These are phyloP conservation scores for Spizella passerina DNA, from an alignment of 2,797 vertebrate genomes.

Conservation along the genomic window DNA sequence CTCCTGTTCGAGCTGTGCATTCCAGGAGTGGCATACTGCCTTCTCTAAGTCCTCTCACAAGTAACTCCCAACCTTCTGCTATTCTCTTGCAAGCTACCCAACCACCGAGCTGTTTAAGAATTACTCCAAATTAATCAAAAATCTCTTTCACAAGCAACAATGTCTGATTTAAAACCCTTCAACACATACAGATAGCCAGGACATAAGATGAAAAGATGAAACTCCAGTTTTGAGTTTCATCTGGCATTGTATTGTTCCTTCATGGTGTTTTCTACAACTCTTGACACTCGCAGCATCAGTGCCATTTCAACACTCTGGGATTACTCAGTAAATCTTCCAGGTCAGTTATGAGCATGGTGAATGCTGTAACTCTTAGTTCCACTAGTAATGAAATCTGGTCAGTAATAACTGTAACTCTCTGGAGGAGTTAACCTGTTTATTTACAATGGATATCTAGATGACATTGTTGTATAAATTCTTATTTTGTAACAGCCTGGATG, in stretches of 20 bases:
- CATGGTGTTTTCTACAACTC: not conserved
- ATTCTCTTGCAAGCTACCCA: not conserved
- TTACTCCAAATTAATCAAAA: not conserved
- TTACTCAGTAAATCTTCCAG: not conserved
- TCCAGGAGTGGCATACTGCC: not conserved
- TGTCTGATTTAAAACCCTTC: not conserved
- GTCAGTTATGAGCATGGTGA: not conserved
- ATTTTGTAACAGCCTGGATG: not conserved
- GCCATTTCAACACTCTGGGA: not conserved
- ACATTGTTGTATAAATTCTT: not conserved
- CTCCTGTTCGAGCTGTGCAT: not conserved
- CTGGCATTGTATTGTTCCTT: not conserved
- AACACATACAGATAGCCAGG: not conserved
- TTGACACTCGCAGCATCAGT: not conserved
- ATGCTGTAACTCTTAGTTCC: not conserved
- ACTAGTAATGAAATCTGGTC: not conserved
- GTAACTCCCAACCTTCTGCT: not conserved
- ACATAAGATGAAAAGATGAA: too few relatives aligned
- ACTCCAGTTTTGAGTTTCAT: not conserved
- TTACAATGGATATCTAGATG: not conserved
- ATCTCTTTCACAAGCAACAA: not conserved
- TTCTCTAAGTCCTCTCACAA: not conserved
- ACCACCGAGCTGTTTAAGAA: not conserved
- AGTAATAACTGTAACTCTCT: not conserved
- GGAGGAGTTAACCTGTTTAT: not conserved